Conservation (phyloP, 1,140 invertebrate species). For the Antheraea pernyi region DNA sequence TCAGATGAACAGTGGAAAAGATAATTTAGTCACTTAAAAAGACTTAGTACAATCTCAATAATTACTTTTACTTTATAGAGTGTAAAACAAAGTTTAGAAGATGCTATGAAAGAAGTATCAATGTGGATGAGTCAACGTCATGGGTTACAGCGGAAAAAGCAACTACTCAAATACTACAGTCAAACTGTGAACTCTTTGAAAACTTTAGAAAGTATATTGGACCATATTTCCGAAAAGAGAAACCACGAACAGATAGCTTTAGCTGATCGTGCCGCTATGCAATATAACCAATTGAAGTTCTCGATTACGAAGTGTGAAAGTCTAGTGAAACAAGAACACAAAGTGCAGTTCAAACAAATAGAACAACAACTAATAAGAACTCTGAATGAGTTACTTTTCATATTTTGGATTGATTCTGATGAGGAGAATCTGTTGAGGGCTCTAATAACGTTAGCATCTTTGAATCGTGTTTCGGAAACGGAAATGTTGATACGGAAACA, state of each 20-base stretch:
- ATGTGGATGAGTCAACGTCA: constrained; percentile 81
- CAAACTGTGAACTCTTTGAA: constrained; percentile 83
- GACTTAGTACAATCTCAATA: too few relatives aligned
- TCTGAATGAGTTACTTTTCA: constrained; percentile 82
- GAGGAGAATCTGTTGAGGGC: constrained; percentile 80
- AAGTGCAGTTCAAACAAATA: constrained; percentile 74
- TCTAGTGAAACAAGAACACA: constrained; percentile 75
- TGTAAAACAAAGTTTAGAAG: constrained; percentile 84
- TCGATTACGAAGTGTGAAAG: constrained; percentile 84
- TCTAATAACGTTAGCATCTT: constrained; percentile 83
- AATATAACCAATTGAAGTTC: constrained; percentile 89
- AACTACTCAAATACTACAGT: constrained; percentile 83
- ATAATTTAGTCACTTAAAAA: too few relatives aligned
- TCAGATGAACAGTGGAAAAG: too few relatives aligned
- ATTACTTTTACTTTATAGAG: constrained; percentile 70
- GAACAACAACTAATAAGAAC: constrained; percentile 79
- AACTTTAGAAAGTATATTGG: constrained; percentile 80
- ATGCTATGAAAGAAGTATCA: constrained; percentile 82
- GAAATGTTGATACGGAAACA: constrained; percentile 86
- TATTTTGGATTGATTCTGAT: constrained; percentile 80
- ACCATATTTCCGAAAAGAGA: constrained; percentile 62
- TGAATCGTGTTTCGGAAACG: constrained; percentile 85
- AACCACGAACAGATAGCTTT: constrained; percentile 65
- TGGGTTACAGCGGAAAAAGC: constrained; percentile 81
- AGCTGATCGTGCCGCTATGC: constrained; percentile 86